Conservation (phyloP, 2,888 invertebrate species). For the Cerastis leucographa region DNA sequence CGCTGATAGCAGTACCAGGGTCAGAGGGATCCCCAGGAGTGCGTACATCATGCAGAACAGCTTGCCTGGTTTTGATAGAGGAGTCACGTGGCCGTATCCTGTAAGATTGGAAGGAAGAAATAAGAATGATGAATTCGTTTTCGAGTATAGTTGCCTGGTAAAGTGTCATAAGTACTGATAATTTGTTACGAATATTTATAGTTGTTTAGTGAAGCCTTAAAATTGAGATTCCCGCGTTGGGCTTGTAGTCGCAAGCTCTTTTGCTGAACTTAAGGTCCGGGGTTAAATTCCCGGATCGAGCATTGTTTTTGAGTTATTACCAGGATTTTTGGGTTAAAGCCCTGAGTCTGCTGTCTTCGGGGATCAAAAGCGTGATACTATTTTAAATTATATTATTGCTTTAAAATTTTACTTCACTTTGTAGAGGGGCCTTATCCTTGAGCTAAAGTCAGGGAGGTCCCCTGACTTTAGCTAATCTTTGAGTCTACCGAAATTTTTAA, state of each 20-base stretch:
- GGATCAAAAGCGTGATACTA: not conserved
- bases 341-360: not conserved
- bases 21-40: slow-evolving; percentile 95
- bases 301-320: not conserved
- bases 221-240: not conserved
- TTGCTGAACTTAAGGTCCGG: not conserved
- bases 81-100: slow-evolving; percentile 98
- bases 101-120: slow-evolving; percentile 53
- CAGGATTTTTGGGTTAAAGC: not conserved
- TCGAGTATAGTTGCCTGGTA: not conserved
- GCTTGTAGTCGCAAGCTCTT: not conserved
- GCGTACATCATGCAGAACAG: slow-evolving; percentile 97
- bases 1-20: slow-evolving; percentile 95
- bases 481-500: slow-evolving; percentile 4
- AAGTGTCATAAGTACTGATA: not conserved
- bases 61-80: slow-evolving; percentile 96
- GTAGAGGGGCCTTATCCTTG: not conserved
- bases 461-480: slow-evolving; percentile 13
- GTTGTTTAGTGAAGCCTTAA: not conserved
- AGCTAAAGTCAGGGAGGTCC: too few species aligned
- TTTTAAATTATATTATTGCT: not conserved
- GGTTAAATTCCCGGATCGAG: not conserved
- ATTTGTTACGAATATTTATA: too few species aligned
- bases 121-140: not conserved
- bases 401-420: not conserved